Evolutionary conservation across 2,797 vertebrate species (phyloP).

Genomic region (Diglossa cyanea): DNA sequence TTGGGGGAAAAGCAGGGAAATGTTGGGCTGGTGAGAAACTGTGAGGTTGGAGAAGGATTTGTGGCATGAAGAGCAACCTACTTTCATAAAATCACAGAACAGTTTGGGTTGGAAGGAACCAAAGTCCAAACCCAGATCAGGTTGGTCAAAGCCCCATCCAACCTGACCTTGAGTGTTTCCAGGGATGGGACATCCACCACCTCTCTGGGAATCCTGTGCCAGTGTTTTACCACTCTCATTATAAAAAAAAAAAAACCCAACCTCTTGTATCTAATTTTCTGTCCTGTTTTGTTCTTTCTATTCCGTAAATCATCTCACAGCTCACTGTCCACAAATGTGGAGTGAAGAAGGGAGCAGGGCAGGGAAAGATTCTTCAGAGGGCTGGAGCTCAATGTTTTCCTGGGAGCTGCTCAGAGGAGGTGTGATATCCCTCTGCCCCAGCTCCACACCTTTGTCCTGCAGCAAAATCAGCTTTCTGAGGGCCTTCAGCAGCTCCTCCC

Average conservation of each 20-base stretch:
- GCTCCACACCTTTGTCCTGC: background rate
- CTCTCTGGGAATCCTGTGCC: background rate
- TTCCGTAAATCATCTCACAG: background rate
- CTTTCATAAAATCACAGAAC: background rate
- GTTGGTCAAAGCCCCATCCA: background rate
- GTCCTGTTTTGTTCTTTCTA: background rate
- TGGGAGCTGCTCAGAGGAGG: background rate
- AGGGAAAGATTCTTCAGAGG: background rate
- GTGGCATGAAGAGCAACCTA: background rate
- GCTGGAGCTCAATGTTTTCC: background rate
- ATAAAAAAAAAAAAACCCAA: background rate
- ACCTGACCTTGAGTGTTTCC: background rate
- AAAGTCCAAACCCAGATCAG: background rate
- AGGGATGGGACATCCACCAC: background rate
- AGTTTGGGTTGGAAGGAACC: background rate
- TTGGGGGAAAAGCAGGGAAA: background rate
- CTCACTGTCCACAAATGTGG: accelerated
- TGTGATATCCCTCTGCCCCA: background rate
- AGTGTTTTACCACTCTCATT: background rate
- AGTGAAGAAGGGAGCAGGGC: accelerated
- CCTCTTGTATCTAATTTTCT: background rate
- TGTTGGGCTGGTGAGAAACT: background rate
- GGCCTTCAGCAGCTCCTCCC: background rate
- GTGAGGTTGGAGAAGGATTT: background rate
- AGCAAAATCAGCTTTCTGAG: background rate